Evolutionary conservation across 2,113 vertebrate species (phyloP).

Genomic region (Lycaon pictus): DNA sequence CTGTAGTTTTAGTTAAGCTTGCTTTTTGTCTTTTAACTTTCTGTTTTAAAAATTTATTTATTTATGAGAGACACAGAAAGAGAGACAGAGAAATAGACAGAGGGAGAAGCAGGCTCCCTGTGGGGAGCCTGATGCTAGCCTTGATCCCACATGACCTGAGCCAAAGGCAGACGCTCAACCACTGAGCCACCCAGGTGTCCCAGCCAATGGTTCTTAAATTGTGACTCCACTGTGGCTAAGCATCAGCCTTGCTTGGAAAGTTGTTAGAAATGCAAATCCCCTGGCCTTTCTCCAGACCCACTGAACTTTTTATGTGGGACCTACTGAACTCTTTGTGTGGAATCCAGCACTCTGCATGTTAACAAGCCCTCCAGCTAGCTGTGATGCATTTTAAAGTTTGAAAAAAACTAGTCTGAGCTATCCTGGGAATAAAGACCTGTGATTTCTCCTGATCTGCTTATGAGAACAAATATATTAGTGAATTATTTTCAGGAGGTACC

Average conservation of each 20-base stretch:
- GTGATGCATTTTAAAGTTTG: not conserved
- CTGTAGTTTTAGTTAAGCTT: no score
- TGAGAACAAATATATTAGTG: not conserved
- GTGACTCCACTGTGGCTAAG: not conserved
- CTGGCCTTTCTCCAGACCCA: not conserved
- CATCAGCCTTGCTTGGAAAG: not conserved
- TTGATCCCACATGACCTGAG: not conserved
- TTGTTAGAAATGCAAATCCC: not conserved
- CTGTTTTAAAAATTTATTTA: not conserved
- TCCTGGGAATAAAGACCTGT: not conserved
- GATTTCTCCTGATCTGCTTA: not conserved
- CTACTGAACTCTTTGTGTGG: no score
- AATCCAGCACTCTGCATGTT: not conserved
- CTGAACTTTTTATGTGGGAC: not conserved
- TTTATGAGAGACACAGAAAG: not conserved
- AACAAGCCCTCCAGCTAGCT: not conserved
- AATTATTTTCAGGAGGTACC: not conserved
- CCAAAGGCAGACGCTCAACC: not conserved
- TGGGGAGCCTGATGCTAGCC: not conserved
- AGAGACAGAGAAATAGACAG: not conserved
- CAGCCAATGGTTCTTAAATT: not conserved
- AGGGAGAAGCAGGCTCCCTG: not conserved
- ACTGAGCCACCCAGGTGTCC: not conserved
- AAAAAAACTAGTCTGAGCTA: not conserved
- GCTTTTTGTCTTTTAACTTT: no score